Percentiles rank a stretch among this genome's conserved stretches.
Conservation (phyloP, 2,113 vertebrate genomes). For the Toxotes jaculatrix region DNA sequence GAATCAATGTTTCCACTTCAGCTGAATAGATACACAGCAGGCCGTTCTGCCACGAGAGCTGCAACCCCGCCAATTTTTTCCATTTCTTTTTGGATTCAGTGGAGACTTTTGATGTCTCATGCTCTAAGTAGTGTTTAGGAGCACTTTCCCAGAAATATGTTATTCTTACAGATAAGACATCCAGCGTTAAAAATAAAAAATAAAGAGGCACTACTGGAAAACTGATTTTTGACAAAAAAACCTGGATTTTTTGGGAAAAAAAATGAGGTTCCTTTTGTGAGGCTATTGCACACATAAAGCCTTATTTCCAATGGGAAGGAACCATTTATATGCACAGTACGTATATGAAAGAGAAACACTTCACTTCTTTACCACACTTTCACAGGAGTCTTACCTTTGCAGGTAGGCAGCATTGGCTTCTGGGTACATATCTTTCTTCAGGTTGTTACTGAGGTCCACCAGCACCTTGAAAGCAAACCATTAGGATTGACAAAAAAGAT, state of each 20-base stretch:
- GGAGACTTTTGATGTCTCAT: slow-evolving; percentile 44
- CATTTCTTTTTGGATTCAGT: slow-evolving; percentile 42
- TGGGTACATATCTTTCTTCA: slow-evolving; percentile 87
- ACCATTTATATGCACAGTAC: slow-evolving; percentile 13
- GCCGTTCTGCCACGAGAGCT: slow-evolving; percentile 25
- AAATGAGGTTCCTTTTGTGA: not conserved
- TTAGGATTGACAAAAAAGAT: not conserved
- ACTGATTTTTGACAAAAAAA: slow-evolving; percentile 6
- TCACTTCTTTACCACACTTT: not conserved
- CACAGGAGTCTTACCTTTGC: slow-evolving; percentile 57
- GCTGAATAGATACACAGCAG: slow-evolving; percentile 45
- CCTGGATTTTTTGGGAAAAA: not conserved
- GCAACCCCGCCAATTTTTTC: slow-evolving; percentile 21
- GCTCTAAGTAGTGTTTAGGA: slow-evolving; percentile 36
- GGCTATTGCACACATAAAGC: not conserved
- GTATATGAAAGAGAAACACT: not conserved
- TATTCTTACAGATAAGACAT: slow-evolving; percentile 3
- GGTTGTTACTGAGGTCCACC: slow-evolving; percentile 94
- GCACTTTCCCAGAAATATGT: slow-evolving; percentile 34
- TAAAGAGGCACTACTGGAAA: slow-evolving; percentile 5
- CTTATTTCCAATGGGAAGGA: not conserved
- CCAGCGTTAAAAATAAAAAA: not conserved
- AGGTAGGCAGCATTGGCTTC: slow-evolving; percentile 91
- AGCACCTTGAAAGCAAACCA: slow-evolving; percentile 67
- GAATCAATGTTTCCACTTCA: slow-evolving; percentile 63